Conservation (phyloP, 2,797 vertebrate species). For the Hippoglossus hippoglossus region DNA sequence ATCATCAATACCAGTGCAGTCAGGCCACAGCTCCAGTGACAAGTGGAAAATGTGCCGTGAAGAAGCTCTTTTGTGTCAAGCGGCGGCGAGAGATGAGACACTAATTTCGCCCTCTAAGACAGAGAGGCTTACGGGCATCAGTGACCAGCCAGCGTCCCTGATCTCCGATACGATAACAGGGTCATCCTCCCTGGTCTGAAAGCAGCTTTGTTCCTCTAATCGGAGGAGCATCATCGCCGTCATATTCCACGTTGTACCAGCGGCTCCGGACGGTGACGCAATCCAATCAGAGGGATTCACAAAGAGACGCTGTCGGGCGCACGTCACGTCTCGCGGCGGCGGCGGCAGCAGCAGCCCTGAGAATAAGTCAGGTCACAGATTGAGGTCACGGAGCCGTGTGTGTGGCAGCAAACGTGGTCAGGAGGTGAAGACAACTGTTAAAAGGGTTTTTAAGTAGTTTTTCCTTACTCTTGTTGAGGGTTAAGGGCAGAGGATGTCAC, state of each 20-base stretch:
- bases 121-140: slow-evolving; percentile 54
- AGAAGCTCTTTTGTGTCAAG: slow-evolving; percentile 27
- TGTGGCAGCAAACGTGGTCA: neutral
- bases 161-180: slow-evolving; percentile 63
- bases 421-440: no score
- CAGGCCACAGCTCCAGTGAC: slow-evolving; percentile 60
- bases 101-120: slow-evolving; percentile 44
- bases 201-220: slow-evolving; percentile 71
- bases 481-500: no score
- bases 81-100: slow-evolving; percentile 35
- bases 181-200: slow-evolving; percentile 59
- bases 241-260: slow-evolving; percentile 52
- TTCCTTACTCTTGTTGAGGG: no score
- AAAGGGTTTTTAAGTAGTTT: no score
- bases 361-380: slow-evolving; percentile 46
- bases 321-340: slow-evolving; percentile 17
- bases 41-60: slow-evolving; percentile 54
- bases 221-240: slow-evolving; percentile 47
- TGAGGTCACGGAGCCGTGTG: slow-evolving; percentile 36
- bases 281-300: slow-evolving; percentile 22
- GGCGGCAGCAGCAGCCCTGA: slow-evolving; percentile 7
- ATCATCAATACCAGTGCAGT: slow-evolving; percentile 48
- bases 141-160: slow-evolving; percentile 25
- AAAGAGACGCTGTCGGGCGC: slow-evolving; percentile 3
- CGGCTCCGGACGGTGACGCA: slow-evolving; percentile 46